These are phyloP conservation scores for Mionectes olivaceus DNA, from an alignment of 2,797 vertebrate species.

Conservation along the genomic window DNA sequence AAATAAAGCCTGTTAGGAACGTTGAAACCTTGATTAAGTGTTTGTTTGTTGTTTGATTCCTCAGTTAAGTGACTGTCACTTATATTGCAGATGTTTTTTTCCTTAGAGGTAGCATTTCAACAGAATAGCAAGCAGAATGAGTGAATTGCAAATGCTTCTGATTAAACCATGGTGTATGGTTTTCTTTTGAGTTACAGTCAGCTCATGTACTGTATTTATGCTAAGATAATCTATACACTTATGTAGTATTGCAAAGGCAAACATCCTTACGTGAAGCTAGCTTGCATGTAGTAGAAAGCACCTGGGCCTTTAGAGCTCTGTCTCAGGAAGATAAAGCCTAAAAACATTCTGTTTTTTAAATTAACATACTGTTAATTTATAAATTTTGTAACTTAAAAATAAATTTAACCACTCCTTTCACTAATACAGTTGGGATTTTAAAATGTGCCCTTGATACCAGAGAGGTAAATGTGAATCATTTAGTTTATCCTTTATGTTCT, in stretches of 20 bases:
- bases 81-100: not conserved
- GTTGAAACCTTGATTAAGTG: not conserved
- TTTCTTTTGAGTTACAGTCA: not conserved
- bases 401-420: not conserved
- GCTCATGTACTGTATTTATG: not conserved
- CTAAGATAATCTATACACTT: not conserved
- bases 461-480: not conserved
- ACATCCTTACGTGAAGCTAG: not conserved
- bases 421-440: not conserved
- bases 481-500: not conserved
- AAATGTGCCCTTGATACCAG: not conserved
- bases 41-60: not conserved
- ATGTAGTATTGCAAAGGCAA: not conserved
- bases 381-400: not conserved
- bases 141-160: not conserved
- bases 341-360: too few relatives aligned
- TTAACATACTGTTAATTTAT: not conserved
- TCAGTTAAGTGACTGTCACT: not conserved
- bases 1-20: not conserved
- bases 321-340: not conserved
- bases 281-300: not conserved
- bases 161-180: not conserved
- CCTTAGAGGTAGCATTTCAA: not conserved
- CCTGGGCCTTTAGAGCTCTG: not conserved
- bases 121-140: not conserved